phyloP scores from a whole-genome alignment of 2,888 invertebrate species.

The Oscheius sp. region DNA sequence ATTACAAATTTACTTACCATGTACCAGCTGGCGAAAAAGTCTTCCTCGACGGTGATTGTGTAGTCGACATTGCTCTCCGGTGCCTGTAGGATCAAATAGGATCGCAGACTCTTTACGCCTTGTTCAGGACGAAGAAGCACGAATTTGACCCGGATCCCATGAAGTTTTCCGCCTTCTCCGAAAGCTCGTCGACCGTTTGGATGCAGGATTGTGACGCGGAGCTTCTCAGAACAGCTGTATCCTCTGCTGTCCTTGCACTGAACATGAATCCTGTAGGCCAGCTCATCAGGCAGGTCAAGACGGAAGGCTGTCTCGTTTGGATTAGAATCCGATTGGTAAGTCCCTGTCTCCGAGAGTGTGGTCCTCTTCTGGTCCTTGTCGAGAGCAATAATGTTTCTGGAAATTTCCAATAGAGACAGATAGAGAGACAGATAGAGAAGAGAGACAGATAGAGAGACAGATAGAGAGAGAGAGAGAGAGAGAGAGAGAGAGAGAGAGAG shows the following conservation, averaged over 20 bases:
- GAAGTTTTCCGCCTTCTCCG: conserved; percentile 5
- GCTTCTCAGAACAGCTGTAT: conserved; percentile 22
- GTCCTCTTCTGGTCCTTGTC: no score
- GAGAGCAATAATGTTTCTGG: no score
- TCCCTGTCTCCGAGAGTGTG: not conserved
- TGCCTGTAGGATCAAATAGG: not conserved
- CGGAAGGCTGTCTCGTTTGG: not conserved
- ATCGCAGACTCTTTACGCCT: not conserved
- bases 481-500: no score
- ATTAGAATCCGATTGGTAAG: not conserved
- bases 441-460: no score
- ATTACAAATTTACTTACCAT: conserved; percentile 1
- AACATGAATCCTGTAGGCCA: conserved; percentile 1
- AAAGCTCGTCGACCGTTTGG: conserved; percentile 7
- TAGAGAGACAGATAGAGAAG: no score
- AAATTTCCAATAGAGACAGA: no score
- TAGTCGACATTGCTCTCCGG: conserved; percentile 3
- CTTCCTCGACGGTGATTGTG: not conserved
- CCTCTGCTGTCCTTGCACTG: conserved; percentile 19
- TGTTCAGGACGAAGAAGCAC: not conserved
- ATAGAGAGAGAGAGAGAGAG: no score
- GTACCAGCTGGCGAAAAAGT: conserved; percentile 14
- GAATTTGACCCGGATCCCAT: conserved; percentile 12
- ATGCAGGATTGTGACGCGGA: not conserved
- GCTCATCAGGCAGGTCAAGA: not conserved